Evolutionary conservation across 2,113 vertebrate species (phyloP).

Genomic region (Platichthys flesus): DNA sequence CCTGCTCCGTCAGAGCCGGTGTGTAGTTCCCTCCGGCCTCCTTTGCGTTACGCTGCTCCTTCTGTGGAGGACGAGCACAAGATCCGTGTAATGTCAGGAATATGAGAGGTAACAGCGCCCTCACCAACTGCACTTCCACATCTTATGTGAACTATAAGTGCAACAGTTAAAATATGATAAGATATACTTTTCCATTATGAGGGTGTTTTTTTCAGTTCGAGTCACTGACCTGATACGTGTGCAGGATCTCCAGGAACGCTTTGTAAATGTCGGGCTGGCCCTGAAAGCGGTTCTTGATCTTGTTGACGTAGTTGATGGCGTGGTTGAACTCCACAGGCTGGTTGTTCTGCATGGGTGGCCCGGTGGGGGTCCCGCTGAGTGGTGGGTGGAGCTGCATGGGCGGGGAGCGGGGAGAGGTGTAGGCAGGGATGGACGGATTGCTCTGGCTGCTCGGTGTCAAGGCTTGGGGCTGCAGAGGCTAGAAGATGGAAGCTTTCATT

Average conservation of each 20-base stretch:
- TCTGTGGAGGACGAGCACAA: slow-evolving; percentile 77
- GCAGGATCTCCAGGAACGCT: slow-evolving; percentile 98
- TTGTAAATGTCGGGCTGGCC: slow-evolving; percentile 99
- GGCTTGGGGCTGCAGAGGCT: slow-evolving; percentile 92
- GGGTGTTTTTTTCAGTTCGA: slow-evolving; percentile 18
- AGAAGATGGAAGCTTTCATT: background rate
- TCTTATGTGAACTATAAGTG: background rate
- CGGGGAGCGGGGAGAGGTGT: slow-evolving; percentile 92
- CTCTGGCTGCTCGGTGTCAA: slow-evolving; percentile 91
- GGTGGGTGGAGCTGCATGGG: slow-evolving; percentile 88
- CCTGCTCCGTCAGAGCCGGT: slow-evolving; percentile 94
- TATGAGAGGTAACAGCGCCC: too few species aligned
- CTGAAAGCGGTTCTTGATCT: slow-evolving; percentile 99
- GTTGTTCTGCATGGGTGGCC: slow-evolving; percentile 95
- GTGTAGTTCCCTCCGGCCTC: slow-evolving; percentile 98
- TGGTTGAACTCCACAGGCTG: slow-evolving; percentile 99
- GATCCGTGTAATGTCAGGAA: background rate
- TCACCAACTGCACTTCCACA: too few species aligned
- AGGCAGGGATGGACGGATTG: slow-evolving; percentile 91
- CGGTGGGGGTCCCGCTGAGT: slow-evolving; percentile 89
- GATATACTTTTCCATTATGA: background rate
- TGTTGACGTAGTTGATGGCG: slow-evolving; percentile 99
- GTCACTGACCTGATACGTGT: slow-evolving; percentile 94
- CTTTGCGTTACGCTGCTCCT: slow-evolving; percentile 98
- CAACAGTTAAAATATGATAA: background rate